Base-by-base conservation (phyloP, 2,888 invertebrate species). In the Trichopoda pennipes region DNA sequence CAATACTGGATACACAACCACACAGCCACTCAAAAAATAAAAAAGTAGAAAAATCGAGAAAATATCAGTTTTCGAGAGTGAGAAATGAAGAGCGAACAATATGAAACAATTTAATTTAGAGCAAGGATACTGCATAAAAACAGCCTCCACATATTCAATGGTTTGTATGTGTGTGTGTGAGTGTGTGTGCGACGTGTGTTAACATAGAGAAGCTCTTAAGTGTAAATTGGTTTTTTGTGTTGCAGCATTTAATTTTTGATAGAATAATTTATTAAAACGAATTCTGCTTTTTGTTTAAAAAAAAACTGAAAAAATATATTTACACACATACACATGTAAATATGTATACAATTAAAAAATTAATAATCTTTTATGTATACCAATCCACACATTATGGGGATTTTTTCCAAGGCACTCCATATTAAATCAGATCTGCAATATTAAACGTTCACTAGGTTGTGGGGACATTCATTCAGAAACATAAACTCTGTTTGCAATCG, bases 71-170 rank as follows among this genome's bases (percentile, higher is more conserved):
- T 55, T 53, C 42, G 55, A 66, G 73, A 61, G 60, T 55, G 55
- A 32, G 42, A 66, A 60, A 66, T 49, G 35, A 68, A 72, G 53
- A 21, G 47, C 38, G 32, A 47, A 73, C n/a, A 38, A 38, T 61
- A 55, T 38, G 19, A 49, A 74, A 69, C 75, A 79, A 79, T 75
- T 75, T 64, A 75, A 82, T 82, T 82, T 79, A 17, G 82, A 82
- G 75, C 82, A 82, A 82, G 82, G 82, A 82, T 82, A 79, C 16
- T 60, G 55, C 47, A 64, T 19, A 69, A 68, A 51, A 51, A 60
- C 68, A 76, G 74, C 66, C 70, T 60, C 38, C 60, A 19, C 58
- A 64, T 19, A 63, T 28, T 61, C 28, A 61, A 28, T 61, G 28
- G 55, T 14, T 53, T 38, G 35, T 49, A 21, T 2, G 10, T 51